phyloP scores from a whole-genome alignment of 2,797 vertebrate genomes.

The Avahi laniger region DNA sequence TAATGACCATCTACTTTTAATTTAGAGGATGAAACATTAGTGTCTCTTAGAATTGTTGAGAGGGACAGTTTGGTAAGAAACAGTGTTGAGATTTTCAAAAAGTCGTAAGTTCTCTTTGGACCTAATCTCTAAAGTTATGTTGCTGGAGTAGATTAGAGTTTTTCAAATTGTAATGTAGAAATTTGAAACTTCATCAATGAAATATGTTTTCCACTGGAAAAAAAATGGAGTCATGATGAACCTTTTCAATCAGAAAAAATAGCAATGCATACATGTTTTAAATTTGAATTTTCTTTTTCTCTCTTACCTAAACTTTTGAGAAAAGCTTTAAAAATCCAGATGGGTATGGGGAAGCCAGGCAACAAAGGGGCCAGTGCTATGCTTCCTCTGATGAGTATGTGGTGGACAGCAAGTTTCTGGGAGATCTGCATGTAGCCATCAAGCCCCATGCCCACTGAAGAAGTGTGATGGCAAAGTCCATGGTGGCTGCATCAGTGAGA shows the following conservation, averaged over 20 bases:
- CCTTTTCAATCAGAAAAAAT: background rate
- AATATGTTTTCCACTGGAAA: background rate
- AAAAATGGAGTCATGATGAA: background rate
- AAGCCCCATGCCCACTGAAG: fast-evolving
- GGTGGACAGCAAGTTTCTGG: background rate
- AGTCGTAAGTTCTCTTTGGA: background rate
- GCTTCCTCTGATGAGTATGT: fast-evolving
- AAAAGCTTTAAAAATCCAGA: background rate
- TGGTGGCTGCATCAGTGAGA: background rate
- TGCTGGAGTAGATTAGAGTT: background rate
- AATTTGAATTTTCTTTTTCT: background rate
- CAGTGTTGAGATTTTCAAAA: background rate
- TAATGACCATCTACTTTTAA: background rate
- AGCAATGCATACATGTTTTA: background rate
- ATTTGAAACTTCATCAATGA: background rate
- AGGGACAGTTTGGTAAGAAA: background rate
- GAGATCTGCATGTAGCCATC: background rate
- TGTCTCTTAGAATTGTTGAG: background rate
- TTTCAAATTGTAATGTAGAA: background rate
- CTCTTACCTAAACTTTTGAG: background rate
- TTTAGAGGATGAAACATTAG: background rate
- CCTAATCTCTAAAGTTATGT: background rate
- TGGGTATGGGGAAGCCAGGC: background rate
- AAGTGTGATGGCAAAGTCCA: fast-evolving
- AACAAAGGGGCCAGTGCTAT: fast-evolving